Base-by-base conservation (phyloP, 1,140 invertebrate species). In the Myzus persicae region DNA sequence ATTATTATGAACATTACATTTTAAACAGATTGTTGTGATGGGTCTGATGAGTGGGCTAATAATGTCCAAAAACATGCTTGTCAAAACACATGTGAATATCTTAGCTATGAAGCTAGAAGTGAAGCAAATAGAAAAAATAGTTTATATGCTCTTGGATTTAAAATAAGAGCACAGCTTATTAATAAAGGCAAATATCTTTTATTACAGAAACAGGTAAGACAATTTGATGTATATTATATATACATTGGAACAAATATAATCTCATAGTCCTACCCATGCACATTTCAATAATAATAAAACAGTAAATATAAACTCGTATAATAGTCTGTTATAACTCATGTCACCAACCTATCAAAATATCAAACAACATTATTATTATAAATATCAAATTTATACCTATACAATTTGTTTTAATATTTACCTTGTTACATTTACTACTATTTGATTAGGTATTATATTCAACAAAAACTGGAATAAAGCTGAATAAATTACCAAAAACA, bases 11-110 rank as follows among this genome's bases (percentile, higher is more conserved):
- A 20, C 18, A 22, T 84, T 38, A 40, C 24, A 84, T 51, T 51
- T 89, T 89, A n/a, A 54, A 44, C 94, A 97, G 99, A 99, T 95
- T 99, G 99, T 94, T 99, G 99, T 96, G 99, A 99, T 96, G 98
- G 97, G 2, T 97, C 97, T 93, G 99, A 99, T 96, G 99, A 99
- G 95, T 98, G 97, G 94, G 31, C 42, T 87, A 87, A 46, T 85
- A 46, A 85, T 85, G 95, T 95, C 76, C 96, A 96, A 22, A 96
- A 93, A 90, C 18, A 31, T 44, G 94, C 95, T 1, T 99, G 99
- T 95, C 88, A 95, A 0, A 98, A 99, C 94, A 97, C 96, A 93
- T 99, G 97, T 95, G 96, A 97, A 89, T 97, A 98, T 94, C 95
- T 99, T 20, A 99, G 98, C 6, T 95, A 95, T 95, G 96, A 96